Percentiles rank a stretch among this genome's conserved stretches.
Evolutionary conservation across 2,113 vertebrate species (phyloP).

Genomic region (Petroica traversi): DNA sequence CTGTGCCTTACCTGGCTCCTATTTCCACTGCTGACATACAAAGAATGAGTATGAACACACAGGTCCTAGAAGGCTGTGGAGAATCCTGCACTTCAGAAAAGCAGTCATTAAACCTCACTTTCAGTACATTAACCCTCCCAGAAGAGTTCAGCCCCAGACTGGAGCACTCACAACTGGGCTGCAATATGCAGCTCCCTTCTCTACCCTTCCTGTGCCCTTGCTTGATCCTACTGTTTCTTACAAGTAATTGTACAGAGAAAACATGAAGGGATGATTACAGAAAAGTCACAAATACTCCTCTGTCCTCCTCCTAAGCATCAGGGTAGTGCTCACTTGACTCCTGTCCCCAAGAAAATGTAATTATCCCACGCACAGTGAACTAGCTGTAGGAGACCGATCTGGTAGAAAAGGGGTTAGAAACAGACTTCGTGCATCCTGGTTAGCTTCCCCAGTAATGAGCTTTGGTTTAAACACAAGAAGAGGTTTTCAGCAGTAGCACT

Average conservation of each 20-base stretch:
- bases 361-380: background rate
- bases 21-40: background rate
- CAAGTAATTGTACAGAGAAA: background rate
- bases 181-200: background rate
- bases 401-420: background rate
- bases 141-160: background rate
- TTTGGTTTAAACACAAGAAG: background rate
- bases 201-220: background rate
- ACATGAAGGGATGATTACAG: background rate
- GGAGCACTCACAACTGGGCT: background rate
- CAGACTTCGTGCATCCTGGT: background rate
- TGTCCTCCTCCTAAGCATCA: background rate
- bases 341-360: background rate
- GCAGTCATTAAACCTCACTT: background rate
- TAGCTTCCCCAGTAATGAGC: background rate
- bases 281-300: background rate
- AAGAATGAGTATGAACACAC: background rate
- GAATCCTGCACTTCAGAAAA: background rate
- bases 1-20: background rate
- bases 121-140: background rate
- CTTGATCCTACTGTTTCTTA: background rate
- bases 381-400: background rate
- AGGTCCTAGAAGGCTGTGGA: background rate
- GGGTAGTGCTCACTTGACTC: background rate
- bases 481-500: background rate